Evolutionary conservation across 2,113 vertebrate genomes (phyloP), one percentile per base, ranked within the genome.

Genomic region (Melanerpes aurifrons): DNA sequence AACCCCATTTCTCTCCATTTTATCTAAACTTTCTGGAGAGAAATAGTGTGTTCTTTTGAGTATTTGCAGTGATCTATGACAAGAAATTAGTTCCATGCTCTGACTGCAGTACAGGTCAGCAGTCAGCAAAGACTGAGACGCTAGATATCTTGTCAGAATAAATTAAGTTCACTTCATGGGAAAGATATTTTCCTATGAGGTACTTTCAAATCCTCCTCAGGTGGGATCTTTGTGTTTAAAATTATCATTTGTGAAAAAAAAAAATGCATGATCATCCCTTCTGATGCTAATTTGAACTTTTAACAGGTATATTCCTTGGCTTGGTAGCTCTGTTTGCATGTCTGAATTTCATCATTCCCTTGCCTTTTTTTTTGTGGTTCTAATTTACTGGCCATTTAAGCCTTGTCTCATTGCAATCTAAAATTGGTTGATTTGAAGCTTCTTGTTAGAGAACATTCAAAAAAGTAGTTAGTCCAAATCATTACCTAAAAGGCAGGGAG

Each of bases 21-120:
- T 63, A 43, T 64, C 83, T 83, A 78, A 84, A 40, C 29, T 35
- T 90, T 88, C 53, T 53, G 61, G 43, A 57, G 20, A 94, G 61
- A 89, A 92, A 68, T 19, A 89, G 3, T 37, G 43, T 20, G 10
- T 25, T 85, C 47, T 64, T 82, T 54, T 59, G 20, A 82, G 47
- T n/a, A 61, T 61, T 78, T 93, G 58, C 68, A 89, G 53, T 89
- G 47, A 86, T 87, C 73, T 94, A 28, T 73, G 73, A 87, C 66
- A 88, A 84, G 67, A 91, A 82, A 95, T 79, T 48, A 93, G 31
- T 96, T 93, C 80, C 70, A 70, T 7, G 1, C 59, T 79, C 92
- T 89, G 88, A 66, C 37, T 67, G 69, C 69, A 93, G 58, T 61
- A 86, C 80, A 92, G 91, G 80, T 95, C 87, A 93, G 69, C 79